phyloP scores from a whole-genome alignment of 2,797 vertebrate species.

The Rhynchonycteris naso region DNA sequence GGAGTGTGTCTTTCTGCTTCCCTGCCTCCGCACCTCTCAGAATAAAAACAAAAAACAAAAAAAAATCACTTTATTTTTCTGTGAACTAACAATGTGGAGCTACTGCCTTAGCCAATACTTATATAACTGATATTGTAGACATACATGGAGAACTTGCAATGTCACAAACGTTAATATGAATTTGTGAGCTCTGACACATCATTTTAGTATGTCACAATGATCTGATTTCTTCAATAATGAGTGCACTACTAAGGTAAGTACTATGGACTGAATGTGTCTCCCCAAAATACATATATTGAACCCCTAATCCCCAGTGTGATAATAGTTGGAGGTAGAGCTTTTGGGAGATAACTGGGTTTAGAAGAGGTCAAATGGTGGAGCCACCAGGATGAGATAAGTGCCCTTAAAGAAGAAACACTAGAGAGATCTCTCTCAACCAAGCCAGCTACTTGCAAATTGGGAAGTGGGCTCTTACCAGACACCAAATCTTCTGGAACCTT shows the following conservation, averaged over 20 bases:
- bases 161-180: not conserved
- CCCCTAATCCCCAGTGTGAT: not conserved
- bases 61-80: not conserved
- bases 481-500: not conserved
- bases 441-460: not conserved
- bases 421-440: not conserved
- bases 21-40: too few species aligned
- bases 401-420: not conserved
- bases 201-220: not conserved
- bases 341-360: not conserved
- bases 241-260: not conserved
- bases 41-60: too few species aligned
- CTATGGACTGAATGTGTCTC: not conserved
- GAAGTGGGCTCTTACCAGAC: not conserved
- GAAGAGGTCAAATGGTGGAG: not conserved
- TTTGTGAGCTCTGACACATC: not conserved
- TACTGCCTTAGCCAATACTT: not conserved
- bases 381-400: not conserved
- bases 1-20: too few species aligned
- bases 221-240: not conserved
- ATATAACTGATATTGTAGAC: not conserved
- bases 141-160: not conserved
- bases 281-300: not conserved
- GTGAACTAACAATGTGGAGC: not conserved
- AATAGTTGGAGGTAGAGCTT: not conserved